Evolutionary conservation across 37 sponge, comb jelly and placozoan species (phyloP).

Genomic region (Axinella damicornis): DNA sequence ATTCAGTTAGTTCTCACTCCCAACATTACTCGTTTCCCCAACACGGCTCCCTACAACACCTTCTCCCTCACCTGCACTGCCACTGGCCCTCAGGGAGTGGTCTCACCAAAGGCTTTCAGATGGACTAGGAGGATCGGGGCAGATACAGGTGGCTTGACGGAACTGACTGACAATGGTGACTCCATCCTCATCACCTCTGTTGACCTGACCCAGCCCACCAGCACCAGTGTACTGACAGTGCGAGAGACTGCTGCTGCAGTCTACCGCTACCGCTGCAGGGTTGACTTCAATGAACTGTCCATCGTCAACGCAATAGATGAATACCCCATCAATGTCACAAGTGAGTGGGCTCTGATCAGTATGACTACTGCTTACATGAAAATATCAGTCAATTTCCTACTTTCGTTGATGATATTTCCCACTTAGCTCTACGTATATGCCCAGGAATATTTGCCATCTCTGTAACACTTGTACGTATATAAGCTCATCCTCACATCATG

Average conservation of each 20-base stretch:
- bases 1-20: too few relatives aligned
- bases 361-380: not conserved
- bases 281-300: not conserved
- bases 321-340: too few relatives aligned
- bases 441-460: too few relatives aligned
- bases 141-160: not conserved
- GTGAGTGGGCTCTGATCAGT: too few relatives aligned
- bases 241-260: not conserved
- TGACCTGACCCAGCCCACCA: not conserved
- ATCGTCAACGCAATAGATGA: not conserved
- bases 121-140: not conserved
- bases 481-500: too few relatives aligned
- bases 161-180: too few relatives aligned
- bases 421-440: too few relatives aligned
- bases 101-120: not conserved
- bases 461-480: too few relatives aligned
- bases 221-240: not conserved
- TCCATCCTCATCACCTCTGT: too few relatives aligned
- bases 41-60: constrained; percentile 27
- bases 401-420: too few relatives aligned
- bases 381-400: too few relatives aligned
- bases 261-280: not conserved
- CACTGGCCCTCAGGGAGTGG: not conserved
- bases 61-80: constrained; percentile 21
- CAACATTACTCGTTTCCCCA: too few relatives aligned